phyloP scores from a whole-genome alignment of 2,888 invertebrate genomes.

The Noctua pronuba region DNA sequence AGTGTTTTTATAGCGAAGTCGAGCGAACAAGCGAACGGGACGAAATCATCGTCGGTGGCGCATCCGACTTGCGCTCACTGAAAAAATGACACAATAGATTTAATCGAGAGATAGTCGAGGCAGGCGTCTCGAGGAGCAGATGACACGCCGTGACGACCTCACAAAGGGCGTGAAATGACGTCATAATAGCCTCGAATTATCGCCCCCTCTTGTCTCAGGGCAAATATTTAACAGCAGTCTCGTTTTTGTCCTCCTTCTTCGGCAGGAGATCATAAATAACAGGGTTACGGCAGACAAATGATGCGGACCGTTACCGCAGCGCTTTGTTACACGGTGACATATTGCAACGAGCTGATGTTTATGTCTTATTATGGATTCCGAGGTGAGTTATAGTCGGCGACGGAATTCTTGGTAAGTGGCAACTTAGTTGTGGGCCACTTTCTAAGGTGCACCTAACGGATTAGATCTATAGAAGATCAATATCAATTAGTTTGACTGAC shows the following conservation, averaged over 20 bases:
- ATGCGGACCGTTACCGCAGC: slow-evolving; percentile 88
- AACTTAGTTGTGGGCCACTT: slow-evolving; percentile 59
- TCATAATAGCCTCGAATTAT: slow-evolving; percentile 91
- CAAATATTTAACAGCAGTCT: slow-evolving; percentile 90
- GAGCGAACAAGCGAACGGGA: slow-evolving; percentile 87
- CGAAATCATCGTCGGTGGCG: slow-evolving; percentile 90
- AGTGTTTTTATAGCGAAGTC: slow-evolving; percentile 88
- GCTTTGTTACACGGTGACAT: slow-evolving; percentile 87
- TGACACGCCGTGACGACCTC: slow-evolving; percentile 89
- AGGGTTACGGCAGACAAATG: slow-evolving; percentile 87
- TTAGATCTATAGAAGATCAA: slow-evolving; percentile 30
- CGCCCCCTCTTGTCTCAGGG: slow-evolving; percentile 90
- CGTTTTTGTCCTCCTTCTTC: slow-evolving; percentile 88
- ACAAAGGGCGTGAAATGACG: slow-evolving; percentile 90
- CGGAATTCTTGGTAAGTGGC: slow-evolving; percentile 75
- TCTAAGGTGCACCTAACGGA: slow-evolving; percentile 43
- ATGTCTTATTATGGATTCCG: slow-evolving; percentile 88
- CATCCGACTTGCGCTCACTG: slow-evolving; percentile 87
- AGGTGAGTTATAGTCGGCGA: slow-evolving; percentile 79
- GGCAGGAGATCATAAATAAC: slow-evolving; percentile 89
- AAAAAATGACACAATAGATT: slow-evolving; percentile 90
- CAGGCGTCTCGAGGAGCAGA: slow-evolving; percentile 90
- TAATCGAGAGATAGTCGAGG: slow-evolving; percentile 89
- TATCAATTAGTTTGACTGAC: slow-evolving; percentile 25
- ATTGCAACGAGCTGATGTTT: slow-evolving; percentile 88